Conservation (phyloP, 1,140 invertebrate genomes). For the Drosophila baimaii region DNA sequence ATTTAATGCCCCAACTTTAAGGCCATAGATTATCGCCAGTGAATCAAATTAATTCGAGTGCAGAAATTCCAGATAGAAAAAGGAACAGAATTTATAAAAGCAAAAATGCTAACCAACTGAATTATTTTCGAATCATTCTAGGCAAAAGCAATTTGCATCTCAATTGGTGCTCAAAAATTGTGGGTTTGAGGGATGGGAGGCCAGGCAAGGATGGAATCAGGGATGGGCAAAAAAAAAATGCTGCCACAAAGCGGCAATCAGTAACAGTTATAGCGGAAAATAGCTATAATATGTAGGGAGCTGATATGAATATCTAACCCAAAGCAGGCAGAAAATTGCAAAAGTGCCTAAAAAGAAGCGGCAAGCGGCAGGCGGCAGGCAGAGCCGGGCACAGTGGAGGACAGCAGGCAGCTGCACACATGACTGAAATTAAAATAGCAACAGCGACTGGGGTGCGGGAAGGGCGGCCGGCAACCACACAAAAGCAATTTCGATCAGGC, state of each 20-base stretch:
- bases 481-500: conserved; percentile 82
- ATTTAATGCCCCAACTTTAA: conserved; percentile 24
- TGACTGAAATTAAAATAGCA: conserved; percentile 78
- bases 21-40: conserved; percentile 53
- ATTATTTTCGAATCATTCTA: conserved; percentile 80
- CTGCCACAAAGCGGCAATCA: conserved; percentile 76
- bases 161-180: conserved; percentile 66
- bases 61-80: conserved; percentile 27
- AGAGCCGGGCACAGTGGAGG: neutral
- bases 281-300: conserved; percentile 73
- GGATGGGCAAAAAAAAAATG: conserved; percentile 34
- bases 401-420: conserved; percentile 62
- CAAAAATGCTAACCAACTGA: conserved; percentile 64
- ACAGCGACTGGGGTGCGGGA: conserved; percentile 37
- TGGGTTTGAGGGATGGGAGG: neutral
- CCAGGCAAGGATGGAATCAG: neutral
- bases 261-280: conserved; percentile 81
- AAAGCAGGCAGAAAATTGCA: conserved; percentile 70
- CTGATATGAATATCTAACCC: conserved; percentile 78
- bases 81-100: conserved; percentile 26
- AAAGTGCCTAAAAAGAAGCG: conserved; percentile 70
- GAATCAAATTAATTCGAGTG: conserved; percentile 68
- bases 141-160: conserved; percentile 79
- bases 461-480: conserved; percentile 63
- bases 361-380: conserved; percentile 19